These are phyloP conservation scores for Azorinus chamasolen DNA, from an alignment of 2,888 invertebrate genomes.

Conservation along the genomic window DNA sequence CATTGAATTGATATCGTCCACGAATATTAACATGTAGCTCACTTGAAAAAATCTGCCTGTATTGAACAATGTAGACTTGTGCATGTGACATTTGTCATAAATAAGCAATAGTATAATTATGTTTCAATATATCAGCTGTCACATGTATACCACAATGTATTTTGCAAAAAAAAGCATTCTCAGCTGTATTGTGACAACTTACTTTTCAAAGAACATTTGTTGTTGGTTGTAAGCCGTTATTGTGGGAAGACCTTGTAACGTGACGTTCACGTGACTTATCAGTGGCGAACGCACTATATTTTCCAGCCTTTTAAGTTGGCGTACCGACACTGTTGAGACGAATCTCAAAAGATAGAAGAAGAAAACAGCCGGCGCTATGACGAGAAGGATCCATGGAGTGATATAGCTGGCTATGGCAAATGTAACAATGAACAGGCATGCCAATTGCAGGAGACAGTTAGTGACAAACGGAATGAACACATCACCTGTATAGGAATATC, in stretches of 20 bases:
- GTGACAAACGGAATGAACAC: conserved; percentile 67
- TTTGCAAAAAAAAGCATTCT: no score
- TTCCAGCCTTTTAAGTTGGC: conserved; percentile 86
- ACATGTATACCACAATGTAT: no score
- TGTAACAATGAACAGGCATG: conserved; percentile 46
- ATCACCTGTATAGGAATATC: no score
- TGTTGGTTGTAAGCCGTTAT: conserved; percentile 89
- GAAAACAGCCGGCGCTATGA: conserved; percentile 80
- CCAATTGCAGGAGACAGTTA: conserved; percentile 55
- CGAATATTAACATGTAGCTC: no score
- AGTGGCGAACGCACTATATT: conserved; percentile 88
- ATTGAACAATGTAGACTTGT: no score
- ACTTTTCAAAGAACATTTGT: conserved; percentile 87
- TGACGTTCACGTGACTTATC: conserved; percentile 88
- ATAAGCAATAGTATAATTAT: no score
- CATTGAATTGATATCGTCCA: no score
- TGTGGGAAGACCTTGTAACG: conserved; percentile 88
- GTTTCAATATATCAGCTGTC: no score
- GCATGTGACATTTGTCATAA: no score
- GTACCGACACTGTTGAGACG: conserved; percentile 84
- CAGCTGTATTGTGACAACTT: no score
- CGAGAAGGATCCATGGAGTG: conserved; percentile 64
- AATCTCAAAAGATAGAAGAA: conserved; percentile 84
- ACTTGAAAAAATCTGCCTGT: no score
- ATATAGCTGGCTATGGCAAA: conserved; percentile 47